Percentiles rank a stretch among this genome's conserved stretches.
Conservation (phyloP, 1,140 invertebrate species). For the honey bee (Apis mellifera) region Amel_HAv3.1 CM009932.2:6995501-6996000, state of each 20-base stretch:
- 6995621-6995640: constrained; percentile 9
- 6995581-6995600: constrained; percentile 43
- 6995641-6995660: constrained; percentile 20
- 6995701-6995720: constrained; percentile 35
- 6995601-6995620: neutral
- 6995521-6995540: neutral
- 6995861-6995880: neutral
- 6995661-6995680: constrained; percentile 12
- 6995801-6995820: neutral
- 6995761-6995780: neutral
- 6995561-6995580: constrained; percentile 9
- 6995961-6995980: neutral
- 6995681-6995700: constrained; percentile 12
- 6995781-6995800: too few species aligned
- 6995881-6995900: neutral
- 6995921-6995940: constrained; percentile 38
- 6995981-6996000: neutral
- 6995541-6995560: neutral
- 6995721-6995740: neutral
- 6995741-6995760: neutral
- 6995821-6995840: neutral
- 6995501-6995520: neutral
- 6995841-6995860: neutral
- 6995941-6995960: neutral
- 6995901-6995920: constrained; percentile 30